A percentile compares a stretch with the other conserved stretches of the same genome.
These are phyloP conservation scores for Wasmannia auropunctata DNA, from an alignment of 1,140 invertebrate species.

Conservation along the genomic window DNA sequence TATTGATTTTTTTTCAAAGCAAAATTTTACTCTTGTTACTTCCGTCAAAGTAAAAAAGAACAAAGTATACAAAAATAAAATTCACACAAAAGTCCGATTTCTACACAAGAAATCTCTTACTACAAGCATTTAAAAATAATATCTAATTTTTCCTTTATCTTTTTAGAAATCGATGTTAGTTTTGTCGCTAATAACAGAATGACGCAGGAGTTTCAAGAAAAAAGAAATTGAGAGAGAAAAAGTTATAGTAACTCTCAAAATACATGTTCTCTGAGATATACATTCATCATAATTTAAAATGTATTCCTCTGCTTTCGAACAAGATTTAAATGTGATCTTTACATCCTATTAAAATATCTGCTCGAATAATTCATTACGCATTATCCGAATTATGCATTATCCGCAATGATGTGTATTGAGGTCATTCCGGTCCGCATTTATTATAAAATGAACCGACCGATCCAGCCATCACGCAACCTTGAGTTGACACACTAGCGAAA, in stretches of 20 bases:
- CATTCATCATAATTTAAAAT: background rate
- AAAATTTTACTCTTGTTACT: background rate
- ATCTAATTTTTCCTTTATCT: no score
- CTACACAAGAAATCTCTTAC: background rate
- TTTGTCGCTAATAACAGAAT: background rate
- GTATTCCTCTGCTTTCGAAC: background rate
- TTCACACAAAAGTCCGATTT: background rate
- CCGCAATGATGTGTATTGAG: background rate
- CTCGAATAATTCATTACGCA: background rate
- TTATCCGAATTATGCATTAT: slow-evolving; percentile 3
- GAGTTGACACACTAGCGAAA: slow-evolving; percentile 40
- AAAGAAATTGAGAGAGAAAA: background rate
- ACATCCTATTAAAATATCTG: background rate
- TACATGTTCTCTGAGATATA: background rate
- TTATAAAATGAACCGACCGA: slow-evolving; percentile 23
- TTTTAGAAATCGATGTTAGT: background rate
- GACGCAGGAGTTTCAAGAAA: background rate
- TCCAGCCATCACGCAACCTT: slow-evolving; percentile 53
- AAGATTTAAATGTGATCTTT: background rate
- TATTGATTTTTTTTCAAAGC: background rate
- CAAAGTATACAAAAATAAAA: background rate
- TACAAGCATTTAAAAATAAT: background rate
- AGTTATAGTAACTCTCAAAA: background rate
- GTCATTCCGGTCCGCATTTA: background rate
- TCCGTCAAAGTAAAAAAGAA: background rate